Percentiles rank a stretch among this genome's conserved stretches.
These are phyloP conservation scores for Numenius phaeopus DNA, from an alignment of 2,797 vertebrate species.

Conservation along the genomic window DNA sequence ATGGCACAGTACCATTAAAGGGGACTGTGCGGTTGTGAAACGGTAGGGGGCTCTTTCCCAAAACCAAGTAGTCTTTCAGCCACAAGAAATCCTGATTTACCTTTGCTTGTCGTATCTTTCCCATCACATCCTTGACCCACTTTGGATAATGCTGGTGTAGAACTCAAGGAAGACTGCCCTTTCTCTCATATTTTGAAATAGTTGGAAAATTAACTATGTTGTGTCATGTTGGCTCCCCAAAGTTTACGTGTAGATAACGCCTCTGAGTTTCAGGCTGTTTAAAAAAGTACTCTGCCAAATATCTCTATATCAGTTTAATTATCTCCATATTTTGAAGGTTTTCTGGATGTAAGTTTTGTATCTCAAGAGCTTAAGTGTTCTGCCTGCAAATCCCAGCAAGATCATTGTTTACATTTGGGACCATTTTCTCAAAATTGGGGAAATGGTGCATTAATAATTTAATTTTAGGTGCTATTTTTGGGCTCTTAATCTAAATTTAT, in stretches of 20 bases:
- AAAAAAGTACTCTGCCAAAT: neutral
- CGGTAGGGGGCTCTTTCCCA: neutral
- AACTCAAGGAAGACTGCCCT: neutral
- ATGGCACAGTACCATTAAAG: neutral
- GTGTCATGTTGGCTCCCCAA: neutral
- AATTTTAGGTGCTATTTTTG: neutral
- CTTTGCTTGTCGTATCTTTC: neutral
- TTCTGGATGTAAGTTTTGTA: neutral
- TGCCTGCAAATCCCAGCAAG: neutral
- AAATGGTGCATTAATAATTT: neutral
- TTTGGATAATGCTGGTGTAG: neutral
- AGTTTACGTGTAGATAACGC: rapidly evolving
- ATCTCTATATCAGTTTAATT: neutral
- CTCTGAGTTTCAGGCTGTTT: neutral
- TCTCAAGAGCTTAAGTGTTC: neutral
- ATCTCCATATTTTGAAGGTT: neutral
- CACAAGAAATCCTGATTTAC: neutral
- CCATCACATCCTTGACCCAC: neutral
- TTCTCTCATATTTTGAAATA: neutral
- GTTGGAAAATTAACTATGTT: neutral
- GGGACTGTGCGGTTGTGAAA: neutral
- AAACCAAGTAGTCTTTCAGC: neutral
- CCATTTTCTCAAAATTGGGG: neutral
- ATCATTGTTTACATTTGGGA: neutral
- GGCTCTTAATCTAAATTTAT: neutral